Percentiles rank a stretch among this genome's conserved stretches.
Conservation (phyloP, 2,888 invertebrate species). For the Pyrgus malvae region DNA sequence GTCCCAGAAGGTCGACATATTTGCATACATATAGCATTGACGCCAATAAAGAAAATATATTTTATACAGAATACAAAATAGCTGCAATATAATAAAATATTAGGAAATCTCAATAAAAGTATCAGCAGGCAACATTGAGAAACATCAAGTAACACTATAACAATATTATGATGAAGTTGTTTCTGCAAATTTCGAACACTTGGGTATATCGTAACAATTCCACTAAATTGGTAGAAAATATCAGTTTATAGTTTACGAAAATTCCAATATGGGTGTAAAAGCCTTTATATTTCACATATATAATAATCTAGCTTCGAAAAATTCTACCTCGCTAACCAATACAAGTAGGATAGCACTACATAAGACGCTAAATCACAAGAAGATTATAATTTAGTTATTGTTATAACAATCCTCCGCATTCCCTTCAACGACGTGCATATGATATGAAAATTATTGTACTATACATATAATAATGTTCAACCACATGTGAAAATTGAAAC, state of each 20-base stretch:
- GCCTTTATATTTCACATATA: conserved; percentile 5
- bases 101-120: background rate
- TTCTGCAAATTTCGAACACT: conserved; percentile 14
- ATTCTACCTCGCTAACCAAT: conserved; percentile 34
- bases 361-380: conserved; percentile 61
- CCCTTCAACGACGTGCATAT: conserved; percentile 29
- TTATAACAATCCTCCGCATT: conserved; percentile 29
- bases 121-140: background rate
- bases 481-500: conserved; percentile 10
- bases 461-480: conserved; percentile 28
- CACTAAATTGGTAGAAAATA: conserved; percentile 15
- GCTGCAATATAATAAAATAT: background rate
- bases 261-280: conserved; percentile 17
- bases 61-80: conserved; percentile 6
- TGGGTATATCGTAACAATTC: conserved; percentile 19
- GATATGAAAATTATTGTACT: conserved; percentile 65
- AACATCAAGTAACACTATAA: background rate
- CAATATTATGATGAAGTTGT: background rate
- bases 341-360: conserved; percentile 43
- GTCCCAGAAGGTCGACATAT: background rate
- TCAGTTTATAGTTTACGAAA: conserved; percentile 13
- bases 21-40: background rate
- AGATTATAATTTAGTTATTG: conserved; percentile 48
- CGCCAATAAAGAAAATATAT: background rate
- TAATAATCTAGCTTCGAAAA: conserved; percentile 25